phyloP scores from a whole-genome alignment of 1,140 invertebrate genomes.

The Nasonia vitripennis region DNA sequence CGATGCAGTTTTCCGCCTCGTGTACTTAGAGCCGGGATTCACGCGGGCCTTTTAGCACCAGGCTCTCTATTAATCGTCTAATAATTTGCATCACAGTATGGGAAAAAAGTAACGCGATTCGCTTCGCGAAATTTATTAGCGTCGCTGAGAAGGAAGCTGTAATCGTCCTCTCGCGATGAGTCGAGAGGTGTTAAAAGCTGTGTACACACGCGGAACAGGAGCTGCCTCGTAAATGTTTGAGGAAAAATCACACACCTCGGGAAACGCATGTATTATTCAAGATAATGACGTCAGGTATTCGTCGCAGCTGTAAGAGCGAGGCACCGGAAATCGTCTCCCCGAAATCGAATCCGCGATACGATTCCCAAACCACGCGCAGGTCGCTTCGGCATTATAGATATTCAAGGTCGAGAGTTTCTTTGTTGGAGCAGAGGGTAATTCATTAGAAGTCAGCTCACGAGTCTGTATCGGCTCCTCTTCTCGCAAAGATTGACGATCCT shows the following conservation, averaged over 20 bases:
- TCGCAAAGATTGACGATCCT: slow-evolving; percentile 36
- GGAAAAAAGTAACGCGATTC: background rate
- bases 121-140: background rate
- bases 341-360: no score
- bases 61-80: background rate
- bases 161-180: background rate
- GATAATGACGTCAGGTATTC: no score
- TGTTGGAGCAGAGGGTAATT: slow-evolving; percentile 32
- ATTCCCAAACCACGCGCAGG: no score
- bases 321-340: no score
- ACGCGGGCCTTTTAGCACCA: background rate
- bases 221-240: background rate
- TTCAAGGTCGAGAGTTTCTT: slow-evolving; percentile 22
- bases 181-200: background rate
- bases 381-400: background rate
- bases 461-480: background rate
- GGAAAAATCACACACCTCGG: background rate
- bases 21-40: background rate
- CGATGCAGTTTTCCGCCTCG: background rate
- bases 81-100: background rate
- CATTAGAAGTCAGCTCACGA: slow-evolving; percentile 22
- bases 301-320: no score
- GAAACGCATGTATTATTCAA: no score
- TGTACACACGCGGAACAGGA: background rate
- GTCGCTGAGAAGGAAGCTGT: background rate